These are phyloP conservation scores for Limanda limanda DNA, from an alignment of 2,113 vertebrate species.

Conservation along the genomic window DNA sequence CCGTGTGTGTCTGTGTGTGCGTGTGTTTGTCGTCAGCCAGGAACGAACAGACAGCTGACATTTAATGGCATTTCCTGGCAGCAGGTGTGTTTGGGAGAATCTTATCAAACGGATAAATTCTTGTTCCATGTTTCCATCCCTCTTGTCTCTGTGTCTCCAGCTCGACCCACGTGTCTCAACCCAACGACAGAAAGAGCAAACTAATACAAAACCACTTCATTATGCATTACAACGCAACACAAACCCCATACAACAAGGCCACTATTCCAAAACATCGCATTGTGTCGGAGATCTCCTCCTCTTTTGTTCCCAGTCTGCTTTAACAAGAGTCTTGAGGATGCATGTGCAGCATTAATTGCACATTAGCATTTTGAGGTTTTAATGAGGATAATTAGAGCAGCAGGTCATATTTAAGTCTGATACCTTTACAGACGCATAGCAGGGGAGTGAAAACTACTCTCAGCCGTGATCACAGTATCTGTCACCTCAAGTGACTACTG, in stretches of 20 bases:
- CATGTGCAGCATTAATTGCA: constrained; percentile 45
- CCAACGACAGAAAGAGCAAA: neutral
- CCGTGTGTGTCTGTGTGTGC: neutral
- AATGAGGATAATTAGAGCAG: constrained; percentile 55
- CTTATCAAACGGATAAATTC: constrained; percentile 55
- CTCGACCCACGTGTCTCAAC: constrained; percentile 25
- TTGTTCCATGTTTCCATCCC: constrained; percentile 11
- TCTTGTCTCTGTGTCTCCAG: constrained; percentile 33
- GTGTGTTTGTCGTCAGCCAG: neutral
- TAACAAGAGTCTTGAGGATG: constrained; percentile 50
- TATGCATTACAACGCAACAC: neutral
- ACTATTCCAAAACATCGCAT: neutral
- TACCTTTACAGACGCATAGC: constrained; percentile 8
- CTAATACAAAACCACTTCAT: neutral
- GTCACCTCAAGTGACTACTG: neutral
- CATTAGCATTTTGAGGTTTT: constrained; percentile 60
- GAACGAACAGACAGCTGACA: constrained; percentile 60
- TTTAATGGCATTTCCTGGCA: constrained; percentile 69
- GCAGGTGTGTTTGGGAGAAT: constrained; percentile 67
- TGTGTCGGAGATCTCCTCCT: constrained; percentile 11
- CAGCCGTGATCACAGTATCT: neutral
- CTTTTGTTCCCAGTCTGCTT: constrained; percentile 40
- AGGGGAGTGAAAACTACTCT: constrained; percentile 13
- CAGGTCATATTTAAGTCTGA: constrained; percentile 2
- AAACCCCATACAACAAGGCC: constrained; percentile 18